A percentile compares a stretch with the other conserved stretches of the same genome.
phyloP scores from a whole-genome alignment of 2,113 vertebrate genomes.

The Siniperca chuatsi region DNA sequence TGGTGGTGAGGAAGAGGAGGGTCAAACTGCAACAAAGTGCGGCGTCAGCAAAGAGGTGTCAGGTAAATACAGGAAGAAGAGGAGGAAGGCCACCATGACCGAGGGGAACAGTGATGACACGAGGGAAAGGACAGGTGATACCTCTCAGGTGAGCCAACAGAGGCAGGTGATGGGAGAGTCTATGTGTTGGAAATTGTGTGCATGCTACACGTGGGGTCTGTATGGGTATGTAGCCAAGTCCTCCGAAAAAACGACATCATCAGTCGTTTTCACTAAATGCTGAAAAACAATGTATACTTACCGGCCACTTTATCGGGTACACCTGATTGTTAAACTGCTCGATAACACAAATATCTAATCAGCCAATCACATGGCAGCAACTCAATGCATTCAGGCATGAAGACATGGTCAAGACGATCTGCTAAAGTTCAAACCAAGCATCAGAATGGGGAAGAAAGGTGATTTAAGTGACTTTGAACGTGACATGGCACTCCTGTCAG shows the following conservation, averaged over 20 bases:
- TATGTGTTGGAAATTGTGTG: neutral
- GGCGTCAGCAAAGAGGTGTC: slow-evolving; percentile 14
- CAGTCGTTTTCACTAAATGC: neutral
- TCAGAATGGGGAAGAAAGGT: too few relatives aligned
- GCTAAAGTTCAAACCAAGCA: too few relatives aligned
- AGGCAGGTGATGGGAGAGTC: neutral
- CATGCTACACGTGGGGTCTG: neutral
- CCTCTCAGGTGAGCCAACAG: neutral
- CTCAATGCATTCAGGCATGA: too few relatives aligned
- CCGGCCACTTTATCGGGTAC: too few relatives aligned
- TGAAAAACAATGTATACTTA: too few relatives aligned
- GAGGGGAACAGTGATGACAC: neutral
- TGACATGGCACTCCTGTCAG: too few relatives aligned
- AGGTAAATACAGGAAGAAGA: neutral
- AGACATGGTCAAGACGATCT: too few relatives aligned
- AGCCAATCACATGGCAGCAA: too few relatives aligned
- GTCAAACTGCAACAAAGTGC: slow-evolving; percentile 3
- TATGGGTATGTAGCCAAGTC: neutral
- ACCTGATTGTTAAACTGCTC: too few relatives aligned
- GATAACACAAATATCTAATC: too few relatives aligned
- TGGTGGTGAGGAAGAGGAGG: neutral
- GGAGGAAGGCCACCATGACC: neutral
- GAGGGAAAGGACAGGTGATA: neutral
- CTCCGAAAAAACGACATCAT: neutral
- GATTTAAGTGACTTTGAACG: too few relatives aligned